These are phyloP conservation scores for Jacana jacana DNA, from an alignment of 2,113 vertebrate species.

Conservation along the genomic window DNA sequence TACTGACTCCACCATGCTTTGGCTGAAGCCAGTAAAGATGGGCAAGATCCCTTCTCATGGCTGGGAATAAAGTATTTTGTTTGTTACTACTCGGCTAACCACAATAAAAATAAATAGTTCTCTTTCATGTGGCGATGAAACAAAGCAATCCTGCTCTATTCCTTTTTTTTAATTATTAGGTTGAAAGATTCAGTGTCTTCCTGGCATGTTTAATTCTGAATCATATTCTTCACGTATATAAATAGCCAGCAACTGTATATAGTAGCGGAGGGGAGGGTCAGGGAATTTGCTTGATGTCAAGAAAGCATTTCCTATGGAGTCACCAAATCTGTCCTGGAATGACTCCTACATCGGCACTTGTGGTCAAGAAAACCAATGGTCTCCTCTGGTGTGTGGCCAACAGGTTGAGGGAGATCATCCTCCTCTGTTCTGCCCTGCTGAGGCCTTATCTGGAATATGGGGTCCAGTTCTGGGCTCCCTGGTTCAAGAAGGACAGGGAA, in stretches of 20 bases:
- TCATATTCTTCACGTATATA: conserved; percentile 25
- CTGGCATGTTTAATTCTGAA: conserved; percentile 27
- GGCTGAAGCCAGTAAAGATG: background rate
- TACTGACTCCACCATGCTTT: background rate
- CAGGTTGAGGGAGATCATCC: background rate
- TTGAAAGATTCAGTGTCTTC: conserved; percentile 34
- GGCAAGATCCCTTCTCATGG: background rate
- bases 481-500: background rate
- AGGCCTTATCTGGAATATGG: background rate
- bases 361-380: background rate
- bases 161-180: conserved; percentile 36
- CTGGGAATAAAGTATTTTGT: conserved; percentile 34
- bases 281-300: background rate
- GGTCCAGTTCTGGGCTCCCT: background rate
- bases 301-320: conserved; percentile 42
- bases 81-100: conserved; percentile 41
- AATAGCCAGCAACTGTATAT: conserved; percentile 36
- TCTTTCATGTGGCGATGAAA: conserved; percentile 54
- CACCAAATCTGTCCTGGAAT: background rate
- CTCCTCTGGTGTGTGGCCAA: background rate
- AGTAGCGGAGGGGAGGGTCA: background rate
- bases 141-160: background rate
- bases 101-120: conserved; percentile 36
- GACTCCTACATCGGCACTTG: background rate
- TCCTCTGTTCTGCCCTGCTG: background rate